These are phyloP conservation scores for Scarus forsteni DNA, from an alignment of 2,797 vertebrate genomes.

Conservation along the genomic window DNA sequence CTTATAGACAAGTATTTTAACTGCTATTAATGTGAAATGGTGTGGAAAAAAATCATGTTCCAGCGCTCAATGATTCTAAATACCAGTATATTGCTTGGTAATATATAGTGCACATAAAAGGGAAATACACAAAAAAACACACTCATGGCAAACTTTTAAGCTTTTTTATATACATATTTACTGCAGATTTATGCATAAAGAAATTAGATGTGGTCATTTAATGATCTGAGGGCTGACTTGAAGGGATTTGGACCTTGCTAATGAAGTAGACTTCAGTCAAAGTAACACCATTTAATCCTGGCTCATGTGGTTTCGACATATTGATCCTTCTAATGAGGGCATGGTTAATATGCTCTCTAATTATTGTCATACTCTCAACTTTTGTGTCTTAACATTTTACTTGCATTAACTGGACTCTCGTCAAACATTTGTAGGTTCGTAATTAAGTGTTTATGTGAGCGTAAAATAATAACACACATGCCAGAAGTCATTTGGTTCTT, in stretches of 20 bases:
- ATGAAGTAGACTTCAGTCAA: slow-evolving; percentile 14
- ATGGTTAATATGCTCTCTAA: slow-evolving; percentile 42
- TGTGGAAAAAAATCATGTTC: no score
- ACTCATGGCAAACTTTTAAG: neutral
- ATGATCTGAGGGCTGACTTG: slow-evolving; percentile 29
- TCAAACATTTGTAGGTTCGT: neutral
- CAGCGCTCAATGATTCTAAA: no score
- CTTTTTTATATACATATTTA: slow-evolving; percentile 8
- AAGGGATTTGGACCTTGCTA: slow-evolving; percentile 18
- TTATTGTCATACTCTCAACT: slow-evolving; percentile 46
- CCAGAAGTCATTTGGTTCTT: slow-evolving; percentile 26
- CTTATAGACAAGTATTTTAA: no score
- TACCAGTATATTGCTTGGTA: no score
- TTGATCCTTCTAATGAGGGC: slow-evolving; percentile 47
- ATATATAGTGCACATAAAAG: no score
- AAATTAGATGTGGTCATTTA: slow-evolving; percentile 18
- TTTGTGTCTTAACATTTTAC: slow-evolving; percentile 34
- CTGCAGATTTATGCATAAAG: slow-evolving; percentile 28
- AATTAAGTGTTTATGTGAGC: slow-evolving; percentile 11
- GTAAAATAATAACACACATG: slow-evolving; percentile 20
- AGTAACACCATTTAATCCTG: slow-evolving; percentile 17
- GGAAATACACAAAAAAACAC: neutral
- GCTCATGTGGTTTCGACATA: slow-evolving; percentile 32
- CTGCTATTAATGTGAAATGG: no score
- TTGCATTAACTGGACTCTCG: slow-evolving; percentile 15